A percentile compares a stretch with the other conserved stretches of the same genome.
phyloP scores from a whole-genome alignment of 2,888 invertebrate genomes.

The Geotrupes spiniger region DNA sequence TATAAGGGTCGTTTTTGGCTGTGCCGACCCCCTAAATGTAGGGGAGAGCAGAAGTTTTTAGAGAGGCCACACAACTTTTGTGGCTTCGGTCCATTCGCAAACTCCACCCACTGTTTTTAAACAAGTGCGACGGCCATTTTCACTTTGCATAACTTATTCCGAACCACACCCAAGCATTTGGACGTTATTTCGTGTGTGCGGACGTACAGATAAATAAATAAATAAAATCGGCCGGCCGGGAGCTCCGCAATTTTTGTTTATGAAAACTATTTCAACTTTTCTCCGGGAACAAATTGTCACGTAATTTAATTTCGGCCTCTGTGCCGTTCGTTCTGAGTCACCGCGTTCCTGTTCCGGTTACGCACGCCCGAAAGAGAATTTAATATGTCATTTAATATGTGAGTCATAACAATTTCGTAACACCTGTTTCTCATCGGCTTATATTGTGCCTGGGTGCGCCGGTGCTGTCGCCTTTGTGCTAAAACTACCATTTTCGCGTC shows the following conservation, averaged over 20 bases:
- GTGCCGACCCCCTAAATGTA: slow-evolving; percentile 17
- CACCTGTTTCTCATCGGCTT: too few relatives aligned
- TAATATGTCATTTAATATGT: neutral
- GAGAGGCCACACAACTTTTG: slow-evolving; percentile 51
- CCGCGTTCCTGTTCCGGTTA: slow-evolving; percentile 3
- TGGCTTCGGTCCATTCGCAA: slow-evolving; percentile 47
- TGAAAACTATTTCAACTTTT: slow-evolving; percentile 24
- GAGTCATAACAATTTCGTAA: too few relatives aligned
- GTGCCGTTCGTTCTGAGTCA: neutral
- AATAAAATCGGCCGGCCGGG: slow-evolving; percentile 18
- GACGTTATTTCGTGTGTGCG: slow-evolving; percentile 21
- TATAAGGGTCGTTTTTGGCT: slow-evolving; percentile 42
- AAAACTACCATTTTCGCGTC: too few relatives aligned
- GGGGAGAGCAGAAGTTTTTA: slow-evolving; percentile 46
- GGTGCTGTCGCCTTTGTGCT: too few relatives aligned
- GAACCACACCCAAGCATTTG: slow-evolving; percentile 44
- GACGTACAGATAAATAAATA: slow-evolving; percentile 29
- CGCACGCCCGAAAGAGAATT: neutral
- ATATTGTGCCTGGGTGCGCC: too few relatives aligned
- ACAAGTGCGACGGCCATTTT: slow-evolving; percentile 45
- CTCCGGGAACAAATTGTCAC: slow-evolving; percentile 1
- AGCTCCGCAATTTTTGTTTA: slow-evolving; percentile 27
- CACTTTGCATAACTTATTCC: slow-evolving; percentile 50
- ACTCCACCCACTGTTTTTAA: slow-evolving; percentile 51
- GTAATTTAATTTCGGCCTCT: slow-evolving; percentile 1